These are phyloP conservation scores for Typhlomys cinereus DNA, from an alignment of 2,113 vertebrate species.

Conservation along the genomic window DNA sequence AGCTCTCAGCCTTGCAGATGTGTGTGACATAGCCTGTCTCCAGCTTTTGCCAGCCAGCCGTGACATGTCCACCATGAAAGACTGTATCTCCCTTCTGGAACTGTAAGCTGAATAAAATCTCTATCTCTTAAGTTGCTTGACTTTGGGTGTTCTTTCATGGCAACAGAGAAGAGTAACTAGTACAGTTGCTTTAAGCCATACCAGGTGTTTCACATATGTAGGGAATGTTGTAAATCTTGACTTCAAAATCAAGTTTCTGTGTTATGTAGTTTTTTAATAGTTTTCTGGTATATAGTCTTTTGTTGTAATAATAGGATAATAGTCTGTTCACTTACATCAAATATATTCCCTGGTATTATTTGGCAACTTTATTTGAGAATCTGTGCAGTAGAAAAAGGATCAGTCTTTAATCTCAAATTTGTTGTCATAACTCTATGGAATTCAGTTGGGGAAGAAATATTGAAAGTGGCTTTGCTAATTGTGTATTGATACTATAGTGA, in stretches of 20 bases:
- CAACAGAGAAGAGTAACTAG: no score
- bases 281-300: neutral
- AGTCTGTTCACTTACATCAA: neutral
- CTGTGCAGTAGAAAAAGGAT: neutral
- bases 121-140: no score
- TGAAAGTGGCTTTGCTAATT: neutral
- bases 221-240: neutral
- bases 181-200: neutral
- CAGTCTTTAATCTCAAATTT: conserved; percentile 30
- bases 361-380: no score
- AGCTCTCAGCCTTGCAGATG: no score
- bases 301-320: neutral
- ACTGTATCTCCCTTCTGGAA: no score
- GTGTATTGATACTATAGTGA: neutral
- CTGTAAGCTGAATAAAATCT: no score
- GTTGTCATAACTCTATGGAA: neutral
- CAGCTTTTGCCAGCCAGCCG: no score
- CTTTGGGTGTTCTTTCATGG: no score
- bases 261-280: neutral
- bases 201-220: neutral
- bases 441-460: neutral
- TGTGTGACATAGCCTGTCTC: no score
- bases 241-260: neutral
- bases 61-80: no score
- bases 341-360: no score